Conservation (phyloP, 2,888 invertebrate genomes). For the Terebella lapidaria region DNA sequence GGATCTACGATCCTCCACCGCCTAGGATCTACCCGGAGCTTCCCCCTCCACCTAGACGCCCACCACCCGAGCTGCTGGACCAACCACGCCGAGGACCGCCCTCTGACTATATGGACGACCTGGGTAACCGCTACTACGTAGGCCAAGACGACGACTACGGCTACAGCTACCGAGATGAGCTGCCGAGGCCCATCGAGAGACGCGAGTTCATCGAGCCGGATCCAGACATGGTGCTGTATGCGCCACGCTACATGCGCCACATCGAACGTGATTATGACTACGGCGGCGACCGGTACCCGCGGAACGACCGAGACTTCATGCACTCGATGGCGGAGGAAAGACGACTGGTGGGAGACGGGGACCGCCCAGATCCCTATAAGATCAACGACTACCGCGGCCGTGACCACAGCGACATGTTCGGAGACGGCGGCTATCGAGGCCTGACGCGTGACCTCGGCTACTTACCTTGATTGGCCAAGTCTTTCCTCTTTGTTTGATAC, state of each 20-base stretch:
- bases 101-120: neutral
- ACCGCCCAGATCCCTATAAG: neutral
- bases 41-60: neutral
- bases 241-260: neutral
- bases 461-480: too few relatives aligned
- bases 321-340: constrained; percentile 5
- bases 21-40: neutral
- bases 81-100: neutral
- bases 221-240: neutral
- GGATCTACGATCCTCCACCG: neutral
- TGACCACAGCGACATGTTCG: neutral
- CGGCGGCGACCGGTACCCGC: neutral
- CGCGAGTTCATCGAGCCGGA: neutral
- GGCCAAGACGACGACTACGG: neutral
- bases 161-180: neutral
- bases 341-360: constrained; percentile 3
- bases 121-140: neutral
- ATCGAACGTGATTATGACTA: neutral
- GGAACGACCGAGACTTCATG: constrained; percentile 9
- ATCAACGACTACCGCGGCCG: neutral
- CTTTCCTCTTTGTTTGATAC: too few relatives aligned
- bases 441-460: neutral
- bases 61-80: neutral
- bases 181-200: neutral
- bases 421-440: too few relatives aligned